Percentiles rank a stretch among this genome's conserved stretches.
phyloP scores from a whole-genome alignment of 2,113 vertebrate species.

The Carettochelys insculpta region DNA sequence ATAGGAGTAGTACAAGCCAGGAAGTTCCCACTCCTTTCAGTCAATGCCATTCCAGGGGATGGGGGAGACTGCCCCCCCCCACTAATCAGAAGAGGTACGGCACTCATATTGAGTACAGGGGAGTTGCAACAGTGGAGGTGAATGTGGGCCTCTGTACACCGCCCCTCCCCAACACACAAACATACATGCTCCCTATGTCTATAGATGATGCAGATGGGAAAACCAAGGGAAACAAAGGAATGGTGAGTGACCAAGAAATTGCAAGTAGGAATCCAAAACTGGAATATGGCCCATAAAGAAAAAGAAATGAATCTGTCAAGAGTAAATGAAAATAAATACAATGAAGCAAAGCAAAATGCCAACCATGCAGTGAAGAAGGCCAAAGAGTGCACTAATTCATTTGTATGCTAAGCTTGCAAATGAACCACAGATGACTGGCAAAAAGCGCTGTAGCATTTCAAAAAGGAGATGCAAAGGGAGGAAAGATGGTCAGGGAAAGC shows the following conservation, averaged over 20 bases:
- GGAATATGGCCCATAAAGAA: background rate
- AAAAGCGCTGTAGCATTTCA: background rate
- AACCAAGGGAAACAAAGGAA: background rate
- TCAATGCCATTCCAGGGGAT: no score
- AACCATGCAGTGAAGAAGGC: background rate
- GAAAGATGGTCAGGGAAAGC: background rate
- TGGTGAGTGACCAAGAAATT: background rate
- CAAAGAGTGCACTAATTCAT: background rate
- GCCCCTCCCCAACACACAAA: no score
- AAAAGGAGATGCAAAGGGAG: background rate
- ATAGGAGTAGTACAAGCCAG: no score
- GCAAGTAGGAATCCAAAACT: background rate
- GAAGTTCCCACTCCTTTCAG: no score
- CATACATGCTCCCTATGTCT: no score
- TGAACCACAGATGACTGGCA: background rate
- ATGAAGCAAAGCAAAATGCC: background rate
- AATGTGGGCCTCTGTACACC: no score
- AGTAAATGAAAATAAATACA: background rate
- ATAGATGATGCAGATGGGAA: background rate
- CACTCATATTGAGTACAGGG: no score
- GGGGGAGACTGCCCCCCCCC: no score
- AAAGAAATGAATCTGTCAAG: background rate
- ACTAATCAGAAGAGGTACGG: no score
- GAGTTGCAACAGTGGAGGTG: no score
- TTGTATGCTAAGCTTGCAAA: background rate